A percentile compares a stretch with the other conserved stretches of the same genome.
These are phyloP conservation scores for Protomyctophum bolini DNA, from an alignment of 2,113 vertebrate species.

Conservation along the genomic window DNA sequence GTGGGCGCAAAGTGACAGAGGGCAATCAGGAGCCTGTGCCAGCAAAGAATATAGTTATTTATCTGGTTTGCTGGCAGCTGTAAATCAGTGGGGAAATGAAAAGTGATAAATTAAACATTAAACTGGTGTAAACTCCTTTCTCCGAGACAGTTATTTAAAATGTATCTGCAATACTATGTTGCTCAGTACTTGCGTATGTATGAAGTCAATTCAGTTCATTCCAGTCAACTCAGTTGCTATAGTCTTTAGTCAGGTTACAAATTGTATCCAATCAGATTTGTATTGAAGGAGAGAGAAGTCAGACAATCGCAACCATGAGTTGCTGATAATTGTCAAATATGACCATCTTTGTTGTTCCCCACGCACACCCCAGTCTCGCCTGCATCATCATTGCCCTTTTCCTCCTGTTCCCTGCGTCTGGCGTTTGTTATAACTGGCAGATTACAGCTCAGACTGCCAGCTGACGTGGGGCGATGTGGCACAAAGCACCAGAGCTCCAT, in stretches of 20 bases:
- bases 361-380: conserved; percentile 19
- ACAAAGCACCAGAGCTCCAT: conserved; percentile 65
- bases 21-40: conserved; percentile 3
- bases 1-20: conserved; percentile 16
- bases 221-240: no score
- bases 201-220: no score
- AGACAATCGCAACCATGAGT: no score
- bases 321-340: no score
- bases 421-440: conserved; percentile 66
- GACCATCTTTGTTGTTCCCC: neutral
- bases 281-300: no score
- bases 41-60: neutral
- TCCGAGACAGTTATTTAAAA: no score
- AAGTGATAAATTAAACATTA: conserved; percentile 2
- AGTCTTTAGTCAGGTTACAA: no score
- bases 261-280: no score
- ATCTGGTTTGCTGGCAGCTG: neutral
- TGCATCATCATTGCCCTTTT: conserved; percentile 1
- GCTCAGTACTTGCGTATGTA: no score
- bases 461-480: conserved; percentile 66
- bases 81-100: neutral
- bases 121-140: neutral
- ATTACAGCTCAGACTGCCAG: conserved; percentile 67
- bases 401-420: conserved; percentile 51
- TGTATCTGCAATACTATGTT: no score